Evolutionary conservation across 1,140 invertebrate genomes (phyloP).

Genomic region (Neuroterus valhalla): DNA sequence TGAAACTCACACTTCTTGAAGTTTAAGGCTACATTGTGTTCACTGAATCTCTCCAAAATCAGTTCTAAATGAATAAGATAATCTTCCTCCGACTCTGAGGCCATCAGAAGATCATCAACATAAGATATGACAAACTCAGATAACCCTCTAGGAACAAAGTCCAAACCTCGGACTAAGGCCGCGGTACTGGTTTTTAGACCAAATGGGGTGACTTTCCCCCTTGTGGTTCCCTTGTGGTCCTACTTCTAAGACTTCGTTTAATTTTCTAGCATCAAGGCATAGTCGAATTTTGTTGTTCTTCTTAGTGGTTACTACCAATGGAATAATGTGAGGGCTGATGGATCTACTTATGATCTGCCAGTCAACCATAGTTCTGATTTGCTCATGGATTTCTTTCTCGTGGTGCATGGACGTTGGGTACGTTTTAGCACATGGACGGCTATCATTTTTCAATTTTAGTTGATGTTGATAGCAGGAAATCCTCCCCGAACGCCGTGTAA

Average conservation of each 20-base stretch:
- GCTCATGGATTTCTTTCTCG: no score
- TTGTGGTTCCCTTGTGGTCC: constrained; percentile 56
- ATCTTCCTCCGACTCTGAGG: constrained; percentile 46
- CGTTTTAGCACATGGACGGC: no score
- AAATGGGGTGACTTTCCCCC: constrained; percentile 59
- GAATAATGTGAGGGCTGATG: background rate
- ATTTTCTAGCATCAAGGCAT: constrained; percentile 57
- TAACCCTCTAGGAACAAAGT: constrained; percentile 2
- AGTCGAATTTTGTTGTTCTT: constrained; percentile 54
- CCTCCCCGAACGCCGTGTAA: no score
- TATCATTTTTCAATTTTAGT: no score
- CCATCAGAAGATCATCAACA: constrained; percentile 52
- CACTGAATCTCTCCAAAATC: no score
- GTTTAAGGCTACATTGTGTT: constrained; percentile 52
- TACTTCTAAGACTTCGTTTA: constrained; percentile 56
- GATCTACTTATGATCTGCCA: background rate
- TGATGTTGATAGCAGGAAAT: no score
- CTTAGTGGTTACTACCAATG: constrained; percentile 57
- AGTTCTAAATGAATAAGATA: constrained; percentile 44
- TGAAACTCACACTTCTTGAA: constrained; percentile 57
- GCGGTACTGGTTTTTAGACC: constrained; percentile 62
- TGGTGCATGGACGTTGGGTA: no score
- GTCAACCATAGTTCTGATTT: background rate
- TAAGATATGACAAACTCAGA: constrained; percentile 43
- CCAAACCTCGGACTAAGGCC: constrained; percentile 51